Evolutionary conservation across 2,888 invertebrate genomes (phyloP), one percentile per base, ranked within the genome.

Genomic region (Drosophila affinis): DNA sequence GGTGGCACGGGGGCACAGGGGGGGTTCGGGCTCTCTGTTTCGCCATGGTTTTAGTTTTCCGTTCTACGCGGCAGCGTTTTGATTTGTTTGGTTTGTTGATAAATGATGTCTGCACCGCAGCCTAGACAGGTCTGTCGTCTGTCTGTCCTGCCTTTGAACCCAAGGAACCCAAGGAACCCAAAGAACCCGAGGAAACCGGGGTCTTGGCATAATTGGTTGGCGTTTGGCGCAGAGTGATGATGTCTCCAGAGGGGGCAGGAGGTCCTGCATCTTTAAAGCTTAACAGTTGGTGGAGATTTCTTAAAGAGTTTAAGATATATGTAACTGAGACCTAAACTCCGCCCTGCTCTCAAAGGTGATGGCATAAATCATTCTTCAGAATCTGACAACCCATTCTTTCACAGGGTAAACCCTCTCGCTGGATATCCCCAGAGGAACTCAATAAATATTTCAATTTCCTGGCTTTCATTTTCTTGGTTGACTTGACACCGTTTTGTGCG

Each of bases 41-140:
- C 80, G 75, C 79, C 49, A 71, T 81, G 84, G 81, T 78, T 80
- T 77, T 71, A 78, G 75, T 71, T 72, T 63, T 64, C 65, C 61
- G 62, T 59, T 39, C 67, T 51, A 57, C 69, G 73, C 68, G 72
- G 65, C 81, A 72, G 62, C 74, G 81, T 86, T 86, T 83, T 83
- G 83, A 83, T 83, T 83, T 83, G 83, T 83, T 86, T 86, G 83
- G 76, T 76, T 75, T 46, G 75, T 77, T 83, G 83, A 86, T 83
- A 83, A 83, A 83, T 86, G 86, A 86, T 83, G 83, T 83, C 86
- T 83, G 70, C 69, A 75, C 83, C 86, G 69, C 83, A 80, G 69
- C 57, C 60, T 76, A 82, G 83, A 86, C 83, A 79, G 72, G 77
- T 75, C 74, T 27, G 27, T 27, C 7, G 5, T 24, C 24, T 27